A percentile compares a stretch with the other conserved stretches of the same genome.
phyloP scores from a whole-genome alignment of 1,140 invertebrate species.

The Oscheius sp. region DNA sequence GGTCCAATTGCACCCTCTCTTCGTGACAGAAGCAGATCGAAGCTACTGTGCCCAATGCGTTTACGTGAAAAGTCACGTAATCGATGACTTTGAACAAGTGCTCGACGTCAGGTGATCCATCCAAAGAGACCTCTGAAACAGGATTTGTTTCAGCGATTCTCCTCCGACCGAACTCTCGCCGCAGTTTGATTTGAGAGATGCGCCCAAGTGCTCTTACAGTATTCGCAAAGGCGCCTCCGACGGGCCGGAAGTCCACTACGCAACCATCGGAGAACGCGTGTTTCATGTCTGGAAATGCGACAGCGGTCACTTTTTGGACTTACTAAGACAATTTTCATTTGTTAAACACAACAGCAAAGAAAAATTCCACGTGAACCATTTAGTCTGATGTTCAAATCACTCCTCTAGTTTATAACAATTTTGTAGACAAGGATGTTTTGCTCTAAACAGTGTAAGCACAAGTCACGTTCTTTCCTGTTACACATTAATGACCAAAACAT shows the following conservation, averaged over 20 bases:
- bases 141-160: slow-evolving; percentile 41
- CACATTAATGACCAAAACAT: too few species aligned
- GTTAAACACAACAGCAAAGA: too few species aligned
- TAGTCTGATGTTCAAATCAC: too few species aligned
- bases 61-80: slow-evolving; percentile 58
- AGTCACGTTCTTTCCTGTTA: too few species aligned
- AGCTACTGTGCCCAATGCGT: slow-evolving; percentile 60
- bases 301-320: slow-evolving; percentile 17
- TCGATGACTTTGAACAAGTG: slow-evolving; percentile 57
- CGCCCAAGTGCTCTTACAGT: slow-evolving; percentile 53
- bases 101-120: slow-evolving; percentile 46
- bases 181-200: slow-evolving; percentile 56
- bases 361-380: too few species aligned
- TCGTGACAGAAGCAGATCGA: slow-evolving; percentile 57
- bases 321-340: background rate
- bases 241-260: slow-evolving; percentile 55
- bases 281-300: slow-evolving; percentile 59
- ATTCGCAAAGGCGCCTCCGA: slow-evolving; percentile 56
- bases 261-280: slow-evolving; percentile 53
- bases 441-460: too few species aligned
- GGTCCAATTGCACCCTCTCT: slow-evolving; percentile 58
- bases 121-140: slow-evolving; percentile 3
- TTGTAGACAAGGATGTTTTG: too few species aligned
- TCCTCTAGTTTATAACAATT: too few species aligned
- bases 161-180: slow-evolving; percentile 52